Conservation (phyloP, 2,113 vertebrate genomes). For the Malurus melanocephalus region DNA sequence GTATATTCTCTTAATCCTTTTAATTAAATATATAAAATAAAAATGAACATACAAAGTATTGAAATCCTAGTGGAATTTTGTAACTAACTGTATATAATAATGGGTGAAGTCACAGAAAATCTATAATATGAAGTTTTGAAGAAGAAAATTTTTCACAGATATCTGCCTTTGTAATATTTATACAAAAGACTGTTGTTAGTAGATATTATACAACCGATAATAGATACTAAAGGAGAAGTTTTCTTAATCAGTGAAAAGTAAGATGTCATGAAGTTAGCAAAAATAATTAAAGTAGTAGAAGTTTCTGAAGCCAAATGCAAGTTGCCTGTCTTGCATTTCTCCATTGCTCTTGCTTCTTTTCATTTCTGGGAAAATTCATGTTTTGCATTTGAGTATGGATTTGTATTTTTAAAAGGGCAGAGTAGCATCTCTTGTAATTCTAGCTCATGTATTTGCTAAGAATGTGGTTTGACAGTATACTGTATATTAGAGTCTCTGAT, state of each 20-base stretch:
- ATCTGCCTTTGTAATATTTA: constrained; percentile 34
- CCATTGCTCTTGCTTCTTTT: not conserved
- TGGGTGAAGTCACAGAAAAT: constrained; percentile 41
- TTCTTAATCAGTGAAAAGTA: constrained; percentile 14
- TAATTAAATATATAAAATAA: constrained; percentile 41
- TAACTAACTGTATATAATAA: constrained; percentile 21
- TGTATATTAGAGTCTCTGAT: not conserved
- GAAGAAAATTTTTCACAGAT: constrained; percentile 22
- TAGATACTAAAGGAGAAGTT: not conserved
- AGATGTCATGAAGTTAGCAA: not conserved
- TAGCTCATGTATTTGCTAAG: not conserved
- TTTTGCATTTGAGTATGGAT: not conserved
- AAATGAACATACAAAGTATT: not conserved
- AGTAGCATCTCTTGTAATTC: not conserved
- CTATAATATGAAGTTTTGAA: constrained; percentile 32
- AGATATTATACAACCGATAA: not conserved
- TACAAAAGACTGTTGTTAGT: constrained; percentile 23
- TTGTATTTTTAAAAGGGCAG: not conserved
- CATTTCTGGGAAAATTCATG: not conserved
- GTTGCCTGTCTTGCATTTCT: not conserved
- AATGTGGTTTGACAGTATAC: not conserved
- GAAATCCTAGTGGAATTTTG: constrained; percentile 3
- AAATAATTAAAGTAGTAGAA: not conserved
- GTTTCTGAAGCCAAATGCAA: not conserved
- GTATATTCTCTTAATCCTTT: constrained; percentile 4